Conservation (phyloP, 2,113 vertebrate genomes). For the Shinisaurus crocodilurus region DNA sequence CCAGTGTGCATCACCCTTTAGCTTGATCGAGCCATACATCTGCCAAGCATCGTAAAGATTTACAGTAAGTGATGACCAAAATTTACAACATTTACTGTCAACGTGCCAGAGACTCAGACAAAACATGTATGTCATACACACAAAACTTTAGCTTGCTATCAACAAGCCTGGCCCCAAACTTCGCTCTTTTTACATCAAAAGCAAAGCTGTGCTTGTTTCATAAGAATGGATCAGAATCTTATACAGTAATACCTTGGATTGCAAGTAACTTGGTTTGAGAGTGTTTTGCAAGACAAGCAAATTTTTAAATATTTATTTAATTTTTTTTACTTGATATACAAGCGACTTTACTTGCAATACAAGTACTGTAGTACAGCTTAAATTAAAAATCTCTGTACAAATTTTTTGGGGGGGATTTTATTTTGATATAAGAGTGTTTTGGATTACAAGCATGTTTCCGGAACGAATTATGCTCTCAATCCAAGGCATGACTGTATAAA, state of each 20-base stretch:
- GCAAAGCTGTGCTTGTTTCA: not conserved
- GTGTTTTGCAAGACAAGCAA: no score
- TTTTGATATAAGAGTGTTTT: no score
- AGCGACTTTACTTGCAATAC: no score
- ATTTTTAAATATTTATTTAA: no score
- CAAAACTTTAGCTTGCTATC: constrained; percentile 50
- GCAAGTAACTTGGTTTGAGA: no score
- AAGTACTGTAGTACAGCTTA: no score
- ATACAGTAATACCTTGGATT: no score
- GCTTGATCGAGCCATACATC: constrained; percentile 36
- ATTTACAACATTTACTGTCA: constrained; percentile 50
- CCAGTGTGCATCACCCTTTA: constrained; percentile 31
- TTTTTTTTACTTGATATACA: no score
- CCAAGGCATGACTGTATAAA: not conserved
- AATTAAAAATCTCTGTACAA: no score
- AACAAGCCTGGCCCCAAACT: not conserved
- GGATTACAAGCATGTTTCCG: no score
- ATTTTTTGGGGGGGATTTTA: no score
- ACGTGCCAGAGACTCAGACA: constrained; percentile 65
- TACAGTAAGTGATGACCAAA: constrained; percentile 83
- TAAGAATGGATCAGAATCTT: not conserved
- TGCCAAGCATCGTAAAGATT: constrained; percentile 72
- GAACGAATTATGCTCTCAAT: no score
- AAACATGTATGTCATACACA: constrained; percentile 77
- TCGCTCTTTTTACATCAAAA: not conserved